These are phyloP conservation scores for Linurgus olivaceus DNA, from an alignment of 2,797 vertebrate species.

Conservation along the genomic window DNA sequence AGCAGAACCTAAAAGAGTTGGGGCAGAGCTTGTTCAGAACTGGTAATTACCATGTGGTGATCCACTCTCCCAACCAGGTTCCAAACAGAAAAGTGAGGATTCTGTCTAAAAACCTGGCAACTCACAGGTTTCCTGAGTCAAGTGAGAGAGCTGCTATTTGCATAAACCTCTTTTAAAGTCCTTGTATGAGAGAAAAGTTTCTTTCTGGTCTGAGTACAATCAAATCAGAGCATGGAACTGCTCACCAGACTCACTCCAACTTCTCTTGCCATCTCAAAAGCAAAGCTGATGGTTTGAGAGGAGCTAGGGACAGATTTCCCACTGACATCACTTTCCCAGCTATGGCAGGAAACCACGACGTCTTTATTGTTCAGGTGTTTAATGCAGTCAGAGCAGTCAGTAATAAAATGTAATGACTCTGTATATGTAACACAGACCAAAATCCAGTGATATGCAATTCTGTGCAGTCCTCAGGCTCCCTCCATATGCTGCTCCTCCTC, in stretches of 20 bases:
- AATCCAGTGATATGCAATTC: background rate
- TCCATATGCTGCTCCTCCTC: background rate
- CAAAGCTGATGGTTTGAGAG: constrained; percentile 5
- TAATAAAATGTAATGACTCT: constrained; percentile 35
- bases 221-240: background rate
- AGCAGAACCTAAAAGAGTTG: background rate
- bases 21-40: background rate
- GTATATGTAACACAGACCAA: background rate
- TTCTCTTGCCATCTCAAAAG: background rate
- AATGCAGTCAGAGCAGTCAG: background rate
- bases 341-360: background rate
- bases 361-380: constrained; percentile 55
- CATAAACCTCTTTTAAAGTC: background rate
- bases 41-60: background rate
- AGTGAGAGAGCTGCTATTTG: background rate
- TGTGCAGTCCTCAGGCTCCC: background rate
- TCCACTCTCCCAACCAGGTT: background rate
- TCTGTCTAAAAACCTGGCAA: background rate
- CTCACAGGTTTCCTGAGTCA: background rate
- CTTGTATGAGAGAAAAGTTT: background rate
- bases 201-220: background rate
- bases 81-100: background rate
- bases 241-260: background rate
- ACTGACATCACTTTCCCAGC: background rate
- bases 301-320: constrained; percentile 18